These are phyloP conservation scores for Callopanchax toddi DNA, from an alignment of 2,113 vertebrate genomes.

Conservation along the genomic window DNA sequence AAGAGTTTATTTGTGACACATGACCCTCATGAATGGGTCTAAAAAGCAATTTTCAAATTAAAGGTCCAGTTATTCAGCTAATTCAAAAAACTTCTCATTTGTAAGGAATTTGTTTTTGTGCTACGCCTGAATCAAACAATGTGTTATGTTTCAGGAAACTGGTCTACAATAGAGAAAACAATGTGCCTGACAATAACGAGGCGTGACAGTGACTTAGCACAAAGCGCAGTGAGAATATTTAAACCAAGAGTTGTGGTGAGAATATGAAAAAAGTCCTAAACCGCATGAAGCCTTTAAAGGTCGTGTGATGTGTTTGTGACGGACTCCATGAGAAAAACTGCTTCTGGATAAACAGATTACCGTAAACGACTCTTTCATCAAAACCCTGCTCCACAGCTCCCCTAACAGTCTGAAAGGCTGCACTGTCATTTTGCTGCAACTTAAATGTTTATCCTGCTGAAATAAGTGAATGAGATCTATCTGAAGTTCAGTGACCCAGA, in stretches of 20 bases:
- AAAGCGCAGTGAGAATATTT: not conserved
- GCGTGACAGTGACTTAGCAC: conserved; percentile 4
- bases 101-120: not conserved
- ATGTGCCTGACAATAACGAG: not conserved
- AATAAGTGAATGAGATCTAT: not conserved
- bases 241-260: no score
- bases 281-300: not conserved
- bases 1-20: no score
- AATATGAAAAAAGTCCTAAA: no score
- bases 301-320: not conserved
- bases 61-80: no score
- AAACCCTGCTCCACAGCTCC: not conserved
- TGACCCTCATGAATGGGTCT: no score
- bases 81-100: no score
- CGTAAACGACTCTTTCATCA: not conserved
- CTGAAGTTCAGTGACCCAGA: conserved; percentile 44
- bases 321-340: not conserved
- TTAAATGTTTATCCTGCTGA: not conserved
- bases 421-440: not conserved
- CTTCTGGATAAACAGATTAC: no score
- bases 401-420: not conserved
- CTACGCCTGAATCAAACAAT: not conserved
- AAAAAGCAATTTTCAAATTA: no score
- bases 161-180: not conserved
- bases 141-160: not conserved